Conservation (phyloP, 2,888 invertebrate species). For the Drosophila buzzatii region DNA sequence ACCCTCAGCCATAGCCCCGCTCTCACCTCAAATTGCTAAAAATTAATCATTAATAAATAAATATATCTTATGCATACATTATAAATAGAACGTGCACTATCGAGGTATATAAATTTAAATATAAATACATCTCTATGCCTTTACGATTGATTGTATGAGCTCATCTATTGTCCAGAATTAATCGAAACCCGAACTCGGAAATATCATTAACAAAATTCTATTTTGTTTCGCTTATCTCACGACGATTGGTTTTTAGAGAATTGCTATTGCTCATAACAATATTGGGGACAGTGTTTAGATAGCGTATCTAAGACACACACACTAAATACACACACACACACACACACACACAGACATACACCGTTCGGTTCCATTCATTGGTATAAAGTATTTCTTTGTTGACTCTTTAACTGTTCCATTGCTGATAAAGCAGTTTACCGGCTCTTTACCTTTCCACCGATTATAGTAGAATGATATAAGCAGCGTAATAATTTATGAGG, state of each 20-base stretch:
- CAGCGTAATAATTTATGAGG: constrained; percentile 63
- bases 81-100: constrained; percentile 44
- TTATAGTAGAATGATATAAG: constrained; percentile 32
- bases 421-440: constrained; percentile 55
- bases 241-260: constrained; percentile 30
- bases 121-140: not conserved
- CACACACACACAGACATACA: constrained; percentile 18
- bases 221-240: constrained; percentile 32
- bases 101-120: constrained; percentile 30
- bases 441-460: constrained; percentile 12
- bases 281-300: constrained; percentile 59
- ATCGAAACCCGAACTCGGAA: constrained; percentile 15
- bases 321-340: constrained; percentile 18
- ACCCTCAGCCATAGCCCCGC: not conserved
- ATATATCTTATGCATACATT: constrained; percentile 30
- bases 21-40: constrained; percentile 37
- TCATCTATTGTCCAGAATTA: constrained; percentile 38
- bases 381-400: constrained; percentile 36
- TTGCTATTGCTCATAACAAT: constrained; percentile 36
- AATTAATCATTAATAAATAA: constrained; percentile 15
- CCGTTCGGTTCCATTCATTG: constrained; percentile 37
- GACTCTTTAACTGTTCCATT: constrained; percentile 32
- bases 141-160: constrained; percentile 22
- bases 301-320: constrained; percentile 58
- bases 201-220: constrained; percentile 23